Evolutionary conservation across 2,888 invertebrate species (phyloP), one percentile per base, ranked within the genome.

Genomic region (Nebria brevicollis): DNA sequence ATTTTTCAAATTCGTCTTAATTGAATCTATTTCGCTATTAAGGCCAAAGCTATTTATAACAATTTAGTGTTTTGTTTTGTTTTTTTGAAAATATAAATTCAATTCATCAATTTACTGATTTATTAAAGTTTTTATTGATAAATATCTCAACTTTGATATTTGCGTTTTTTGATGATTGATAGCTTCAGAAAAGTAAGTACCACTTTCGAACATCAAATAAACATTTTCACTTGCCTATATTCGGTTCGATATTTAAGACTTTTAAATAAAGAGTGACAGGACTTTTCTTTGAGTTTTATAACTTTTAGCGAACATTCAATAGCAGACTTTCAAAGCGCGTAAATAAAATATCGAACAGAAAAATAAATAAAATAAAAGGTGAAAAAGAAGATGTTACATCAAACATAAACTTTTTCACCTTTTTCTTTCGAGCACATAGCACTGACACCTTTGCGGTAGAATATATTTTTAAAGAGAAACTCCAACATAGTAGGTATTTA

Each of bases 1-100:
- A 80, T 80, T 80, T 80, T 80, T 80, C 80, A 80, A 80, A 54
- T 65, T 65, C 74, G 41, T 15, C 65, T 80, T 80, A 80, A 80
- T 80, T 80, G 75, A 80, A 79, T 79, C 74, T 79, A 75, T 68
- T 72, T 77, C 42, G 70, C 72, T 34, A 26, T 70, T 54, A 77
- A 26, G 65, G 34, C n/a, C 25, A n/a, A 11, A 10, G 72, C 64
- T 34, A 72, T 77, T 77, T 72, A 77, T 77, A 66, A 76, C 70
- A 25, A 26, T 25, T 26, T 26, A 26, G 54, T 54, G 13, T 6
- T 54, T 54, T 13, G 54, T 7, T 54, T 54, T 54, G 7, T 54
- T 3, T 54, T 7, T 54, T 54, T 54, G 8, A 3, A 7, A 3
- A 54, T 13, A 54, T 6, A 13, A 7, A 54, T 54, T 54, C 8